Base-by-base conservation (phyloP, 1,140 invertebrate species). In the Eubasilissa regina region DNA sequence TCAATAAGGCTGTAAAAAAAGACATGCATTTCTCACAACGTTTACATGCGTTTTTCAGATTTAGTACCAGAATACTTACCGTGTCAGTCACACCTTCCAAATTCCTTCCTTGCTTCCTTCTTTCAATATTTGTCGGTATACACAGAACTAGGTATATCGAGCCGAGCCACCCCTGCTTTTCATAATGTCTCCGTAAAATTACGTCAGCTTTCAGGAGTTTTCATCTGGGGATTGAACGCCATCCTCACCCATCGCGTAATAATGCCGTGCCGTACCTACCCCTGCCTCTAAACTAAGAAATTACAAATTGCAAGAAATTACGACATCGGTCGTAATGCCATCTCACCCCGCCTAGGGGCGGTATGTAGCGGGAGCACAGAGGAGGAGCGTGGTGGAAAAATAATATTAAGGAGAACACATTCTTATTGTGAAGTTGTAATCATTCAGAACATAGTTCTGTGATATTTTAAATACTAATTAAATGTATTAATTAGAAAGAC, bases 221-320 rank as follows among this genome's bases (percentile, higher is more conserved):
- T 47, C 64, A 35, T 21, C 35, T 11, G 48, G 15, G 48, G 48
- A 73, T 53, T 53, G 68, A 73, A 25, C 68, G 47, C 68, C 68
- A 47, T 73, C 47, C 15, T 55, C 12, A 44, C 47, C 51, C 68
- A 55, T 51, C 43, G 64, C 9, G 60, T 73, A 73, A 55, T 73
- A 73, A 73, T 53, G 3, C 35, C n/a, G 3, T 15, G 13, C 43
- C 60, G 19, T 4, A 25, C 43, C 72, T 47, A 56, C 73, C 62
- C 45, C 21, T 62, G 80, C 43, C 68, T 78, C 47, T 78, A 75
- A 75, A 81, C 80, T 81, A 78, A 81, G 80, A 81, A 78, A 81
- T 81, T 81, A 81, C 80, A 79, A 81, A 81, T 81, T 81, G 78
- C 76, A 72, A 78, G 72, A 76, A 81, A 81, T 81, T 81, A 81